Percentiles rank a stretch among this genome's conserved stretches.
phyloP scores from a whole-genome alignment of 2,113 vertebrate species.

The Natator depressus region DNA sequence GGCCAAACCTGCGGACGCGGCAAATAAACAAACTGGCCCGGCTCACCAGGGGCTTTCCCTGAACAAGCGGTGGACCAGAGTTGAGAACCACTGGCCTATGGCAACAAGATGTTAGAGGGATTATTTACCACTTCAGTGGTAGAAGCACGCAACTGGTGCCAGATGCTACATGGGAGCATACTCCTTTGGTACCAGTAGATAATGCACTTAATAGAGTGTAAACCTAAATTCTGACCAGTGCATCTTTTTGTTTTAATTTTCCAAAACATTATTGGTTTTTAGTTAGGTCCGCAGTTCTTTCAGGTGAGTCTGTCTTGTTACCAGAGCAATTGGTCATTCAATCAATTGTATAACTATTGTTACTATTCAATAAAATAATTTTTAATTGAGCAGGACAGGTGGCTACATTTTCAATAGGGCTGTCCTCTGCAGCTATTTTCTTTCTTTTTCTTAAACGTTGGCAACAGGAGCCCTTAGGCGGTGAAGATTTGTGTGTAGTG shows the following conservation, averaged over 20 bases:
- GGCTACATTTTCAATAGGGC: neutral
- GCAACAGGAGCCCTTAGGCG: neutral
- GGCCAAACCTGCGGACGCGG: too few relatives aligned
- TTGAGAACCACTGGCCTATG: too few relatives aligned
- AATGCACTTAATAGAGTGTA: neutral
- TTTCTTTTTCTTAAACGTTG: neutral
- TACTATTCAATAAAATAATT: neutral
- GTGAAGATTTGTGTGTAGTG: neutral
- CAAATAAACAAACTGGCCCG: too few relatives aligned
- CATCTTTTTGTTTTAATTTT: neutral
- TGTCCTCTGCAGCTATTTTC: accelerated
- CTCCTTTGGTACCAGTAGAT: neutral
- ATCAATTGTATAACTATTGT: neutral
- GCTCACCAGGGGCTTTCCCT: too few relatives aligned
- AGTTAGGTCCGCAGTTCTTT: accelerated
- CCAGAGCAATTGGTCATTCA: neutral
- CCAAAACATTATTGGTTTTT: neutral
- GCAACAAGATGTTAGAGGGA: neutral
- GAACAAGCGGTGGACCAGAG: too few relatives aligned
- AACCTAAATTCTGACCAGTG: neutral
- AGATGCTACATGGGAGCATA: neutral
- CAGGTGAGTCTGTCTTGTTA: neutral
- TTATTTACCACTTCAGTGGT: neutral
- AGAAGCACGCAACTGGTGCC: neutral
- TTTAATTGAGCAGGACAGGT: neutral